Percentiles rank a stretch among this genome's conserved stretches.
These are phyloP conservation scores for Magallana ariakensis DNA, from an alignment of 1,140 invertebrate genomes.

Conservation along the genomic window DNA sequence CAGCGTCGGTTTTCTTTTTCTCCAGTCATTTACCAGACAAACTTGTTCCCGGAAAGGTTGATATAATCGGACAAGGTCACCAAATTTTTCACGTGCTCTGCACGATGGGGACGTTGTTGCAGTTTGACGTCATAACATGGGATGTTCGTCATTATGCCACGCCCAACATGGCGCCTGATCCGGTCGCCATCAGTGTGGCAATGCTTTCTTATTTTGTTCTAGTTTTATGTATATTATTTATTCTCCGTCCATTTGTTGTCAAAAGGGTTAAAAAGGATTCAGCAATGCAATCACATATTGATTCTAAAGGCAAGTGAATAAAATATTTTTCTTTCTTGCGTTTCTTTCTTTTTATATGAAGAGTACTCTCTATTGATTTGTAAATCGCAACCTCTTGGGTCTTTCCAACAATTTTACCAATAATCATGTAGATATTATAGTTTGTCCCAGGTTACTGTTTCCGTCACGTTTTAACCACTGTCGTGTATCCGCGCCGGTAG, in stretches of 20 bases:
- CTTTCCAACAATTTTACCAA: too few species aligned
- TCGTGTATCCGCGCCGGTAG: too few species aligned
- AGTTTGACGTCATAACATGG: conserved; percentile 45
- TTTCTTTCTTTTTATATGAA: too few species aligned
- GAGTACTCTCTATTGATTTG: too few species aligned
- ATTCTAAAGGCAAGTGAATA: too few species aligned
- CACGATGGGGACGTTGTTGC: conserved; percentile 71
- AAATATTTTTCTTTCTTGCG: too few species aligned
- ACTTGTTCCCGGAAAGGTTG: conserved; percentile 78
- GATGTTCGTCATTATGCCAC: not conserved
- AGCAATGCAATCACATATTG: not conserved
- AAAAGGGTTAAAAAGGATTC: not conserved
- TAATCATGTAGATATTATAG: too few species aligned
- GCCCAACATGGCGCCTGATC: not conserved
- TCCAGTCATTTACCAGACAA: conserved; percentile 78
- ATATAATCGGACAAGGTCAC: conserved; percentile 79
- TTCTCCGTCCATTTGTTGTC: not conserved
- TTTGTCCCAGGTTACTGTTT: too few species aligned
- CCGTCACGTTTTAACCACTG: too few species aligned
- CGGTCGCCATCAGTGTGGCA: not conserved
- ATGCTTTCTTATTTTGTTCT: not conserved
- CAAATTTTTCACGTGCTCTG: conserved; percentile 78
- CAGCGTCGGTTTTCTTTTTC: conserved; percentile 73
- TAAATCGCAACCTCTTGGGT: too few species aligned
- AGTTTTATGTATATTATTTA: not conserved